Conservation (phyloP, 2,797 vertebrate genomes). For the Sibirionetta formosa region DNA sequence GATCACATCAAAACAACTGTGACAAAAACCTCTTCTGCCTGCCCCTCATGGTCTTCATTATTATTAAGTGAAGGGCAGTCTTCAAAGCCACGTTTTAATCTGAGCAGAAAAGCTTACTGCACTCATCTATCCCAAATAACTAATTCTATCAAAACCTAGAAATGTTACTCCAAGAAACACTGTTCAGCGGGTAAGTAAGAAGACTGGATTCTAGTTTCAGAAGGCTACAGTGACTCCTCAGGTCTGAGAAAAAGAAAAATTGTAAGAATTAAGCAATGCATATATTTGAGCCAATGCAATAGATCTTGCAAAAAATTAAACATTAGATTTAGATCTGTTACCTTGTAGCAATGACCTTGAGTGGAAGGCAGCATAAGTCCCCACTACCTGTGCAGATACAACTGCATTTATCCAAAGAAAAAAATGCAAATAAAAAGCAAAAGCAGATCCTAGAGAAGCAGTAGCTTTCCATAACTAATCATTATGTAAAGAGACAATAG, state of each 20-base stretch:
- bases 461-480: not conserved
- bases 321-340: not conserved
- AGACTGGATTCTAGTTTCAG: not conserved
- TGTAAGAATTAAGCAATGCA: not conserved
- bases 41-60: not conserved
- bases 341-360: not conserved
- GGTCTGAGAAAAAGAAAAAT: not conserved
- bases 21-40: not conserved
- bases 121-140: not conserved
- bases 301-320: not conserved
- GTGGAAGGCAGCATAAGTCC: not conserved
- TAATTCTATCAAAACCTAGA: not conserved
- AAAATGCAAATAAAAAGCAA: not conserved
- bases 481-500: not conserved
- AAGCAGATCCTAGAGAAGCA: not conserved
- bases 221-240: not conserved
- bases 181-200: not conserved
- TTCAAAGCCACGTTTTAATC: not conserved
- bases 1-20: constrained; percentile 36
- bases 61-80: not conserved
- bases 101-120: not conserved
- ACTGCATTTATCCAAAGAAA: not conserved
- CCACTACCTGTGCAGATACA: too few relatives aligned
- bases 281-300: not conserved
- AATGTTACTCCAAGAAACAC: not conserved